phyloP scores from a whole-genome alignment of 2,888 invertebrate genomes.

The Carcina quercana region DNA sequence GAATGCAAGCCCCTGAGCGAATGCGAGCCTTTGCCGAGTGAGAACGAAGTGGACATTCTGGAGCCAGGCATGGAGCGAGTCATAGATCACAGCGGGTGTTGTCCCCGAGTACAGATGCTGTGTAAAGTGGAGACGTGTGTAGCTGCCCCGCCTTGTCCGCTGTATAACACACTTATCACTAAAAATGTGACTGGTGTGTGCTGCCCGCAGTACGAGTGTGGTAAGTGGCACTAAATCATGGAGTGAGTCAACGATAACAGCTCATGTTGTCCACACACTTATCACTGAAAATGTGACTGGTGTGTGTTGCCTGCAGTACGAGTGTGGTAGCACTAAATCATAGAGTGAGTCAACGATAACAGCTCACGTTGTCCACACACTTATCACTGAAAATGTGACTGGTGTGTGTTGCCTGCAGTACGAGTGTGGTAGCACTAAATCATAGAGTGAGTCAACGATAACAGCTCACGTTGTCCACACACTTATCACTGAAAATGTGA shows the following conservation, averaged over 20 bases:
- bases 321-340: slow-evolving; percentile 70
- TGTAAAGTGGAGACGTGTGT: slow-evolving; percentile 80
- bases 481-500: slow-evolving; percentile 33
- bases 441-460: no score
- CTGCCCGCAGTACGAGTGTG: slow-evolving; percentile 80
- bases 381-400: slow-evolving; percentile 34
- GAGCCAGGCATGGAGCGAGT: slow-evolving; percentile 77
- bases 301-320: slow-evolving; percentile 79
- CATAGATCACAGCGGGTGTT: slow-evolving; percentile 76
- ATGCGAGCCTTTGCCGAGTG: slow-evolving; percentile 70
- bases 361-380: no score
- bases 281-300: slow-evolving; percentile 34
- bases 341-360: no score
- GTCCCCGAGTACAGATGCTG: slow-evolving; percentile 74
- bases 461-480: no score
- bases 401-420: slow-evolving; percentile 79
- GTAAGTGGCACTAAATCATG: slow-evolving; percentile 40
- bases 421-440: slow-evolving; percentile 71
- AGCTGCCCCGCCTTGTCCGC: slow-evolving; percentile 70
- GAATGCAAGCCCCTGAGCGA: slow-evolving; percentile 84
- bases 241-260: no score
- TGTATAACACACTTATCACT: slow-evolving; percentile 64
- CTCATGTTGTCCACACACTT: slow-evolving; percentile 68
- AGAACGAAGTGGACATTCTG: slow-evolving; percentile 57
- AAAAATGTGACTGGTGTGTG: slow-evolving; percentile 64